A percentile compares a stretch with the other conserved stretches of the same genome.
These are phyloP conservation scores for Drosophila serrata DNA, from an alignment of 1,140 invertebrate species.

Conservation along the genomic window DNA sequence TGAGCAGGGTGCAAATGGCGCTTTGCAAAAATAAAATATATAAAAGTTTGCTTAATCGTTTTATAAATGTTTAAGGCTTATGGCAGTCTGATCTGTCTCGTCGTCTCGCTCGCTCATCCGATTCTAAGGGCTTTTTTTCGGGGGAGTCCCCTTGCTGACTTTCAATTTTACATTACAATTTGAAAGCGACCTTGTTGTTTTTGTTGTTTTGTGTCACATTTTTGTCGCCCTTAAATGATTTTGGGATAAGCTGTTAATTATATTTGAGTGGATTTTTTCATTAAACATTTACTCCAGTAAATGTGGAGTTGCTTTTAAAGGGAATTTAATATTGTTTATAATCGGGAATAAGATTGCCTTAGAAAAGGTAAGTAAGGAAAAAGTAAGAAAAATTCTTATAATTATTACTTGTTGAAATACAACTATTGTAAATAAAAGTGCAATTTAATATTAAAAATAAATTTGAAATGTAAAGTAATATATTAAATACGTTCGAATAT, in stretches of 20 bases:
- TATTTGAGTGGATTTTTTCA: constrained; percentile 64
- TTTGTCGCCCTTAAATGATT: constrained; percentile 43
- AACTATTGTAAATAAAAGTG: no score
- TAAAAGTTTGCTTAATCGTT: constrained; percentile 52
- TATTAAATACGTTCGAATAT: neutral
- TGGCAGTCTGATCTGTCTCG: constrained; percentile 41
- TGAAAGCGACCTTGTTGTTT: neutral
- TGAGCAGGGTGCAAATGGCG: constrained; percentile 10
- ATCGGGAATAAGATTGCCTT: neutral
- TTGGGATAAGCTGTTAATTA: constrained; percentile 67
- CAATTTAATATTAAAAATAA: neutral
- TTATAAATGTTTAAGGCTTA: constrained; percentile 68
- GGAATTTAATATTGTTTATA: neutral
- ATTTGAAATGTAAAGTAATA: no score
- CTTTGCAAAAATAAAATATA: constrained; percentile 31
- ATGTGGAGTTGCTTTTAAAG: neutral
- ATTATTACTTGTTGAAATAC: no score
- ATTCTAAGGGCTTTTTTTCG: constrained; percentile 9
- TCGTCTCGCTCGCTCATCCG: neutral
- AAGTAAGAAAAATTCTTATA: no score
- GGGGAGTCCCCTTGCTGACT: constrained; percentile 31
- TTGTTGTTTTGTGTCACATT: constrained; percentile 27
- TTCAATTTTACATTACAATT: constrained; percentile 39
- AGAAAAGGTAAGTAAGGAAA: neutral
- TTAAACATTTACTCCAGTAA: constrained; percentile 32